These are phyloP conservation scores for Agonum fuliginosum DNA, from an alignment of 2,888 invertebrate genomes.

Conservation along the genomic window DNA sequence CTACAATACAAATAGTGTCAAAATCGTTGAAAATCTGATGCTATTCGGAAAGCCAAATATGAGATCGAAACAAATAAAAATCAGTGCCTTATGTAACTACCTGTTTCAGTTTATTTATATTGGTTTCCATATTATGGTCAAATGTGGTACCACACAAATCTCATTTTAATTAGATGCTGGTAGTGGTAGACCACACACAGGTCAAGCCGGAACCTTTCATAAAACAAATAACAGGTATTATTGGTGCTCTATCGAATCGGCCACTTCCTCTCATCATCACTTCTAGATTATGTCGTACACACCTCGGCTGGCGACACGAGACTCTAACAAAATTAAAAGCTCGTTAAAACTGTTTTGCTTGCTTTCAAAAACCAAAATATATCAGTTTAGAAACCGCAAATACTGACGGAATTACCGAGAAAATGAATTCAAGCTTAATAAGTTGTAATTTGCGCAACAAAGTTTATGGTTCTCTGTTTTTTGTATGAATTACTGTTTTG, in stretches of 20 bases:
- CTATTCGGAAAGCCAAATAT: no score
- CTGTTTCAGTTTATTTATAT: slow-evolving; percentile 6
- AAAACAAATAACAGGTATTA: slow-evolving; percentile 44
- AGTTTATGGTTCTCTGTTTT: neutral
- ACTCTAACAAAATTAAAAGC: slow-evolving; percentile 41
- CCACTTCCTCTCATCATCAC: slow-evolving; percentile 45
- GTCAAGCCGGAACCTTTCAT: slow-evolving; percentile 15
- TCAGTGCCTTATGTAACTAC: neutral
- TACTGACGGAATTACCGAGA: slow-evolving; percentile 7
- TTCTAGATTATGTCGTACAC: slow-evolving; percentile 31
- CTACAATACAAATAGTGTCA: no score
- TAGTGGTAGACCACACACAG: slow-evolving; percentile 23
- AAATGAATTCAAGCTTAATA: slow-evolving; percentile 13
- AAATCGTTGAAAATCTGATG: no score
- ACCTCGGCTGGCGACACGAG: slow-evolving; percentile 7
- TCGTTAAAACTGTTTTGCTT: slow-evolving; percentile 37
- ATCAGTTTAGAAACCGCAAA: slow-evolving; percentile 34
- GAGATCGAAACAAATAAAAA: no score
- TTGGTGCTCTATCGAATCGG: slow-evolving; percentile 34
- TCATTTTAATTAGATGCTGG: slow-evolving; percentile 18
- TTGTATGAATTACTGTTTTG: slow-evolving; percentile 14
- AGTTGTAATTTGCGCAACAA: neutral
- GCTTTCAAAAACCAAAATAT: slow-evolving; percentile 1
- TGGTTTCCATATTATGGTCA: no score
- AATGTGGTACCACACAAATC: neutral